Evolutionary conservation across 2,797 vertebrate genomes (phyloP).

Genomic region (Poecilia velifera): DNA sequence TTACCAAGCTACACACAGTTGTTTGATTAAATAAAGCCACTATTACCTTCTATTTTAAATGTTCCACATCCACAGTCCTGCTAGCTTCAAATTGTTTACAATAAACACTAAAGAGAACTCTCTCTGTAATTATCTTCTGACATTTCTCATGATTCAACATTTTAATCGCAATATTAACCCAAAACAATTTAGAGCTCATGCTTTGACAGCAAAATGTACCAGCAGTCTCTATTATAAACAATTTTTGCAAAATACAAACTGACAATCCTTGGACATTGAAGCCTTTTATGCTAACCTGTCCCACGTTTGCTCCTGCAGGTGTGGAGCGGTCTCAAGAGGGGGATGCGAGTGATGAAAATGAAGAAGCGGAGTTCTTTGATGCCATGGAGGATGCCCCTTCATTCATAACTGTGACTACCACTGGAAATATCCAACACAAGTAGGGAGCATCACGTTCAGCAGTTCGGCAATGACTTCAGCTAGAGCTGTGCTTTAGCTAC

Average conservation of each 20-base stretch:
- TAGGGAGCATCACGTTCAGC: slow-evolving; percentile 57
- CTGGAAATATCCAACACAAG: slow-evolving; percentile 88
- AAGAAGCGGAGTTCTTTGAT: slow-evolving; percentile 96
- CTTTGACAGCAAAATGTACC: not conserved
- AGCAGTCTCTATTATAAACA: not conserved
- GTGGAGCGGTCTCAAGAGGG: slow-evolving; percentile 83
- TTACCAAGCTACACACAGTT: not conserved
- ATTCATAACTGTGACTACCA: slow-evolving; percentile 93
- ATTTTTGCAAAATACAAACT: not conserved
- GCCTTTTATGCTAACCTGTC: not conserved
- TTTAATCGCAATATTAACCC: not conserved
- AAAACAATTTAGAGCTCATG: not conserved
- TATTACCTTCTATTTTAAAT: not conserved
- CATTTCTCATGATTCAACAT: not conserved
- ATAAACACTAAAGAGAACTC: not conserved
- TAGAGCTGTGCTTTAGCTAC: not conserved
- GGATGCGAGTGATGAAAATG: slow-evolving; percentile 96
- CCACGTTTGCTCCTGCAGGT: slow-evolving; percentile 60
- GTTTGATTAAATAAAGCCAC: not conserved
- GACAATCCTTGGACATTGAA: not conserved
- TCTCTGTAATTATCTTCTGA: not conserved
- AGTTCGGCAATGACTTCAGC: not conserved
- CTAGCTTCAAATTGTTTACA: not conserved
- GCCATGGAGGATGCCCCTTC: slow-evolving; percentile 97
- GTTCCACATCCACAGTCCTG: not conserved